Evolutionary conservation across 2,888 invertebrate species (phyloP).

Genomic region (Neoitamus cyanurus): DNA sequence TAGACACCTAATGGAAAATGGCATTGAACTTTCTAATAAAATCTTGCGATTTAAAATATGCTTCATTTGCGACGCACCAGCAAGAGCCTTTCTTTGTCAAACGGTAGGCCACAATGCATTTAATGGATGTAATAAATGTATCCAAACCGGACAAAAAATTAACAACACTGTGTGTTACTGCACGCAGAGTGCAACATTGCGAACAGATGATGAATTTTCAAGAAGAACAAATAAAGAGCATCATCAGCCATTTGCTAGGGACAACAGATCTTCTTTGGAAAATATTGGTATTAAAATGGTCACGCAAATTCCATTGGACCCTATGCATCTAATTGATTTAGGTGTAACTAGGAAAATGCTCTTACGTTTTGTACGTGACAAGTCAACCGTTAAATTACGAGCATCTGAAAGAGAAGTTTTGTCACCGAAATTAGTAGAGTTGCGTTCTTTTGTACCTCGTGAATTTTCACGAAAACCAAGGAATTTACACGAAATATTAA

Average conservation of each 20-base stretch:
- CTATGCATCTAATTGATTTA: conserved; percentile 40
- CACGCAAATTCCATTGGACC: background rate
- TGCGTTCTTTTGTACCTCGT: background rate
- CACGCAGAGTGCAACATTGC: background rate
- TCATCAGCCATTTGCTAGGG: background rate
- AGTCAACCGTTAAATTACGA: background rate
- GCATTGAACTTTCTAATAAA: background rate
- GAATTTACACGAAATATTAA: conserved; percentile 49
- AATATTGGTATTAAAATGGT: conserved; percentile 2
- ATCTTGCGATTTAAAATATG: background rate
- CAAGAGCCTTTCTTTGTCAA: background rate
- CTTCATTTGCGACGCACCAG: conserved; percentile 7
- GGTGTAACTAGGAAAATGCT: background rate
- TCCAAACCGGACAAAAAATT: background rate
- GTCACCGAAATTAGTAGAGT: background rate
- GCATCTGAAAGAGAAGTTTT: background rate
- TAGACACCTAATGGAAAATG: background rate
- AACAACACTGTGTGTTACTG: background rate
- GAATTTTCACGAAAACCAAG: conserved; percentile 52
- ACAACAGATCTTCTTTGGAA: background rate
- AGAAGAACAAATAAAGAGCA: background rate
- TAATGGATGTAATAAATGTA: conserved; percentile 17
- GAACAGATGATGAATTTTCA: conserved; percentile 13
- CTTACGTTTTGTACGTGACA: background rate
- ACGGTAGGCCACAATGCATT: conserved; percentile 3